Conservation (phyloP, 2,113 vertebrate genomes). For the Anseranas semipalmata region DNA sequence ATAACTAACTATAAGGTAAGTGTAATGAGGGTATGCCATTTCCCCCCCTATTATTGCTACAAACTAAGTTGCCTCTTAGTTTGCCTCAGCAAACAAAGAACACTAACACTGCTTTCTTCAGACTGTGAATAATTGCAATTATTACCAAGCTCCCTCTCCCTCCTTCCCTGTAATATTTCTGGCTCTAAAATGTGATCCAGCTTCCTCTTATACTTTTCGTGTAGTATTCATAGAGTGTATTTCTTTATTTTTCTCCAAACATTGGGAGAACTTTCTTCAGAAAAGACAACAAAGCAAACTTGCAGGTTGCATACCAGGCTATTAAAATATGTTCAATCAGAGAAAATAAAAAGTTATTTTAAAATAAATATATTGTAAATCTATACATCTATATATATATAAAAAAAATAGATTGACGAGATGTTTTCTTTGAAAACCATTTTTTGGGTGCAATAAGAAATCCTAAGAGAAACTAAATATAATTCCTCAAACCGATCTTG, state of each 20-base stretch:
- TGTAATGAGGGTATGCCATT: neutral
- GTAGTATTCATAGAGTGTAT: neutral
- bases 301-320: neutral
- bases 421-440: neutral
- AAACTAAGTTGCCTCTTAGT: neutral
- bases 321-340: neutral
- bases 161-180: neutral
- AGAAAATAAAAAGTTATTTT: neutral
- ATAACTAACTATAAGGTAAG: neutral
- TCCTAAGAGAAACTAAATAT: neutral
- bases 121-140: neutral
- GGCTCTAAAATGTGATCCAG: neutral
- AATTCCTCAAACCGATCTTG: neutral
- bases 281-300: neutral
- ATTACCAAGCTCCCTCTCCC: neutral
- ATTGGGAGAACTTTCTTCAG: neutral
- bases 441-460: neutral
- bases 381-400: neutral
- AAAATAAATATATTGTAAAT: neutral
- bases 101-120: neutral
- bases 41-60: neutral
- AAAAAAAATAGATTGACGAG: neutral
- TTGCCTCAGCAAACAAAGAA: neutral
- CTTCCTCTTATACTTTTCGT: neutral
- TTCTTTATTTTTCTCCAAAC: neutral